Conservation (phyloP, 2,888 invertebrate species). For the Erannis defoliaria region DNA sequence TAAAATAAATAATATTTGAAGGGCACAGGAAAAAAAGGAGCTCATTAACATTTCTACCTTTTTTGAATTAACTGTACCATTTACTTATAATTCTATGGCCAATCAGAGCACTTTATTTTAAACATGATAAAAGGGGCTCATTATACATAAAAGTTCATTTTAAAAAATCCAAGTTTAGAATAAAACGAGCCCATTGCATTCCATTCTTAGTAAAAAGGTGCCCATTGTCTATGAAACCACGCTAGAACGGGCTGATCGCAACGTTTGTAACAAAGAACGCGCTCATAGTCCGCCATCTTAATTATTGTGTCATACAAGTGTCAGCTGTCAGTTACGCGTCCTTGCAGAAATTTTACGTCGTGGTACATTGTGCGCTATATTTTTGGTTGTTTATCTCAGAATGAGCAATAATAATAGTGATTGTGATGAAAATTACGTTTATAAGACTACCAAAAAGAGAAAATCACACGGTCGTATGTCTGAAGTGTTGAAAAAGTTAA, state of each 20-base stretch:
- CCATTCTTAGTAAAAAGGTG: not conserved
- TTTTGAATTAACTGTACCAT: conserved; percentile 5
- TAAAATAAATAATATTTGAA: no score
- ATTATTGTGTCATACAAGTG: conserved; percentile 22
- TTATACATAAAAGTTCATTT: not conserved
- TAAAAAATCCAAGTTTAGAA: not conserved
- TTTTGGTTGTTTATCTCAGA: not conserved
- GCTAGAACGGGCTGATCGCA: not conserved
- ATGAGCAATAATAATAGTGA: conserved; percentile 21
- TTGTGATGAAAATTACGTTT: conserved; percentile 32
- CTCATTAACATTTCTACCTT: conserved; percentile 18
- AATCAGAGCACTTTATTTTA: not conserved
- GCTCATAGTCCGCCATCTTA: conserved; percentile 30
- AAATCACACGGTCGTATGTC: conserved; percentile 28
- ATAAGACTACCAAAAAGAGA: conserved; percentile 34
- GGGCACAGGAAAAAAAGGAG: conserved; percentile 24
- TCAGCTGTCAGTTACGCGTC: conserved; percentile 8
- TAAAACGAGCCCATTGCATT: conserved; percentile 1
- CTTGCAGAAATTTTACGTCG: not conserved
- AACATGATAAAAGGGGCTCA: not conserved
- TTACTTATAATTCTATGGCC: not conserved
- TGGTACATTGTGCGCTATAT: not conserved
- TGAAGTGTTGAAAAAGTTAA: conserved; percentile 34
- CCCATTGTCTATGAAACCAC: not conserved
- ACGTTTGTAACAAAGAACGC: conserved; percentile 30